These are phyloP conservation scores for Phocoena sinus DNA, from an alignment of 2,113 vertebrate species.

Conservation along the genomic window DNA sequence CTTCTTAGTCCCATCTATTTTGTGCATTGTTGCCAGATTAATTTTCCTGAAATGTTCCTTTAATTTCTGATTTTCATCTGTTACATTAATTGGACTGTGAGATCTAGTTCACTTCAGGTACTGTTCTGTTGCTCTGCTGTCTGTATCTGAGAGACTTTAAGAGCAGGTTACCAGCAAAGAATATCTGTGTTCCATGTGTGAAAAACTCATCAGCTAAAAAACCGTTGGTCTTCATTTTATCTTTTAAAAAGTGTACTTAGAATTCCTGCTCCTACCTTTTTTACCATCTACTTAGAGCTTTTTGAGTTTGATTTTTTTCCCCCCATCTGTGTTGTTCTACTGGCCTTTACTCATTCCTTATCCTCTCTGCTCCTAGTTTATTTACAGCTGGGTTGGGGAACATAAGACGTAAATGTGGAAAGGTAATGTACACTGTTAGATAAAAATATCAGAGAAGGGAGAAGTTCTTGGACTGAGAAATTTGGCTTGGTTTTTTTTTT, in stretches of 20 bases:
- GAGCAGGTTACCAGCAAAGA: background rate
- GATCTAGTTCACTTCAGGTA: background rate
- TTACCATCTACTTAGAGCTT: background rate
- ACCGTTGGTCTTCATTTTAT: background rate
- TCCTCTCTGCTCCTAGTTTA: background rate
- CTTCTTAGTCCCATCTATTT: background rate
- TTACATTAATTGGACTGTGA: background rate
- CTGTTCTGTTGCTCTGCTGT: background rate
- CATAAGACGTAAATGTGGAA: background rate
- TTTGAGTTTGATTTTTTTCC: background rate
- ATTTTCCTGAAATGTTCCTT: background rate
- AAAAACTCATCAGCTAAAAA: background rate
- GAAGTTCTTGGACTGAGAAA: background rate
- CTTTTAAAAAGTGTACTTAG: background rate
- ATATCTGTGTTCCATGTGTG: background rate
- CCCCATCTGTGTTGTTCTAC: background rate
- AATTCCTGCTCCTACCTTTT: background rate
- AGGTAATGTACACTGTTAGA: background rate
- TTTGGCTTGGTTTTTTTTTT: background rate
- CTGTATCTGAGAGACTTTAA: background rate
- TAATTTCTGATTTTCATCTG: background rate
- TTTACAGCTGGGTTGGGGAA: background rate
- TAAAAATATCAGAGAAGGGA: constrained; percentile 16
- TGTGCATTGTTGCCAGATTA: background rate
- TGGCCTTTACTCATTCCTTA: background rate